These are phyloP conservation scores for Spheniscus mendiculus DNA, from an alignment of 2,113 vertebrate species.

Conservation along the genomic window DNA sequence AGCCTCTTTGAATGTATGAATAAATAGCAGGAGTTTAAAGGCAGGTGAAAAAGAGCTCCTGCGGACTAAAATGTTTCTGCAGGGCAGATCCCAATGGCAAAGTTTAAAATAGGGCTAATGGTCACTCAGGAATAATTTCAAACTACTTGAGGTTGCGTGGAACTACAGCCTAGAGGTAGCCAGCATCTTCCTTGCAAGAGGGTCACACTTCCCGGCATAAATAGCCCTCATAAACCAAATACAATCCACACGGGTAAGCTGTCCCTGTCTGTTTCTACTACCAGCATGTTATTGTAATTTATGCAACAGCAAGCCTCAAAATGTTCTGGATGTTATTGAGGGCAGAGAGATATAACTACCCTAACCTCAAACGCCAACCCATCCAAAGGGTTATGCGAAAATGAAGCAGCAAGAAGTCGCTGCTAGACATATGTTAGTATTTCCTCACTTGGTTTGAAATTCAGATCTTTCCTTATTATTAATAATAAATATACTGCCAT, in stretches of 20 bases:
- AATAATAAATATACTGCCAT: neutral
- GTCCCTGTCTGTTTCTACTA: neutral
- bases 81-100: neutral
- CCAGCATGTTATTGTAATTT: neutral
- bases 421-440: neutral
- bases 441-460: neutral
- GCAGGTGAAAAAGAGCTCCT: neutral
- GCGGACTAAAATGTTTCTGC: neutral
- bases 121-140: neutral
- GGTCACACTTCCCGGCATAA: neutral
- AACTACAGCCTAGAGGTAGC: neutral
- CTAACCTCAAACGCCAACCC: neutral
- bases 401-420: neutral
- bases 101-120: neutral
- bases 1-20: neutral
- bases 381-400: neutral
- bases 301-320: neutral
- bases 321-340: neutral
- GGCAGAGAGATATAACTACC: neutral
- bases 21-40: slow-evolving; percentile 9
- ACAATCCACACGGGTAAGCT: neutral
- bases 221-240: neutral
- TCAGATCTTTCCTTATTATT: neutral
- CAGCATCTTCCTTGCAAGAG: neutral
- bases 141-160: neutral